These are phyloP conservation scores for Panagrolaimus sp. DNA, from an alignment of 1,140 invertebrate genomes.

Conservation along the genomic window DNA sequence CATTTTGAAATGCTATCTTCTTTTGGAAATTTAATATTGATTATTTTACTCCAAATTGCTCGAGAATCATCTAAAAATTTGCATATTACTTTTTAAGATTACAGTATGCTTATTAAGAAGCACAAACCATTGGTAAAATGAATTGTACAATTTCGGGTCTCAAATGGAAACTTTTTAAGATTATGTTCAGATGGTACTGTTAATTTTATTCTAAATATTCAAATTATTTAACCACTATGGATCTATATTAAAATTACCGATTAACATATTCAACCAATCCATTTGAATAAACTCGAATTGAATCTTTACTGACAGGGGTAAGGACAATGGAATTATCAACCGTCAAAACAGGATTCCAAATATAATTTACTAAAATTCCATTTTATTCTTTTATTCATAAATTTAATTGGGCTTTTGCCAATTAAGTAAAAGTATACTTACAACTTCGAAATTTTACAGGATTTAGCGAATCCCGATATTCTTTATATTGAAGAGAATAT, in stretches of 20 bases:
- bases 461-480: conserved; percentile 1
- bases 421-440: background rate
- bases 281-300: background rate
- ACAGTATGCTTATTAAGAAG: background rate
- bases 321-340: background rate
- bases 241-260: background rate
- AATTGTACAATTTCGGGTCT: conserved; percentile 9
- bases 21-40: background rate
- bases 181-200: conserved; percentile 9
- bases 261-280: background rate
- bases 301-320: background rate
- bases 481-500: conserved; percentile 9
- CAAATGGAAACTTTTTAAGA: background rate
- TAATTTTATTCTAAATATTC: background rate
- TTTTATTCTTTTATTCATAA: background rate
- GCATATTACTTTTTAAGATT: background rate
- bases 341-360: background rate
- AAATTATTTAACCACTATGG: background rate
- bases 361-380: conserved; percentile 3
- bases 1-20: background rate
- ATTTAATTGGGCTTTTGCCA: too few species aligned
- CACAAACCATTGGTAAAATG: background rate
- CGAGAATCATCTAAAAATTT: conserved; percentile 1
- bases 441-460: conserved; percentile 5
- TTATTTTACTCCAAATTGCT: background rate